A percentile compares a stretch with the other conserved stretches of the same genome.
phyloP scores from a whole-genome alignment of 2,888 invertebrate genomes.

The Neelides folsomi region DNA sequence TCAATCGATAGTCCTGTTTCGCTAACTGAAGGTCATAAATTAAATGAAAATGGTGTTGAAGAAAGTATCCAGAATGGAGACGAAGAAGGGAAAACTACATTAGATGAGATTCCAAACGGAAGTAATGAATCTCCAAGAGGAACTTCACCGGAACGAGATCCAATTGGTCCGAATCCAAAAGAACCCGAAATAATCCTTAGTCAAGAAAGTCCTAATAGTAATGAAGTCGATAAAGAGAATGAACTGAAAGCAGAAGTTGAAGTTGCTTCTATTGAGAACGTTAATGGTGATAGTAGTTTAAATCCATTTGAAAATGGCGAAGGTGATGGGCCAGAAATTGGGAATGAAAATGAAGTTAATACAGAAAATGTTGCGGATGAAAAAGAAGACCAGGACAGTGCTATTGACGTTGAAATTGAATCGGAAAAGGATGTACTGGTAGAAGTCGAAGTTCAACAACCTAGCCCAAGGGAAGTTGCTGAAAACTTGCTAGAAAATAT shows the following conservation, averaged over 20 bases:
- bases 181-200: constrained; percentile 2
- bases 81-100: not conserved
- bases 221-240: constrained; percentile 3
- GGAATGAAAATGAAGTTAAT: not conserved
- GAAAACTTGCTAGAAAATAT: constrained; percentile 23
- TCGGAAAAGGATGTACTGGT: not conserved
- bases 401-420: constrained; percentile 7
- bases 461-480: constrained; percentile 22
- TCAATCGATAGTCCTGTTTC: not conserved
- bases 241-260: not conserved
- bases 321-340: constrained; percentile 1
- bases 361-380: not conserved
- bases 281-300: too few relatives aligned
- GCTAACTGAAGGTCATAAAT: not conserved
- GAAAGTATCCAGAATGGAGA: not conserved
- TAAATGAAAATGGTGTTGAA: not conserved
- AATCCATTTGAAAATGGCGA: not conserved
- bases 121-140: not conserved
- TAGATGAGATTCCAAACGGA: not conserved
- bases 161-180: constrained; percentile 3
- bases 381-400: constrained; percentile 7
- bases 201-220: not conserved
- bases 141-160: not conserved
- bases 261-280: not conserved
- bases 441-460: constrained; percentile 11